Evolutionary conservation across 2,113 vertebrate species (phyloP).

Genomic region (Odontesthes bonariensis): DNA sequence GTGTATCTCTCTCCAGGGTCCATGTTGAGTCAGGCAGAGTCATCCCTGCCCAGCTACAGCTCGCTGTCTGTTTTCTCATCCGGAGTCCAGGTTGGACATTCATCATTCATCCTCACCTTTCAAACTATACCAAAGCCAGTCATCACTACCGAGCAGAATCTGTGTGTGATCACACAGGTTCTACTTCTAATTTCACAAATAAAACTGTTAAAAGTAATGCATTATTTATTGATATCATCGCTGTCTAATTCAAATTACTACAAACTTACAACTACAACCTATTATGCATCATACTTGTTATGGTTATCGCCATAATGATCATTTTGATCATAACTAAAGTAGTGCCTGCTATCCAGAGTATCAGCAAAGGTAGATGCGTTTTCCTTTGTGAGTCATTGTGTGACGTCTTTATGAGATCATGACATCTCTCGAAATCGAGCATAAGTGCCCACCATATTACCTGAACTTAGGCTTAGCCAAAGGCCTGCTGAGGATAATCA

Average conservation of each 20-base stretch:
- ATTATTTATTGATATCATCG: background rate
- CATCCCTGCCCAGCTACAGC: constrained; percentile 84
- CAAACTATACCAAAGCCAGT: constrained; percentile 37
- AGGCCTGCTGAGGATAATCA: background rate
- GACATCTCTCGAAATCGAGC: no score
- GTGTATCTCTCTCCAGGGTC: constrained; percentile 74
- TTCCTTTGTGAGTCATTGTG: background rate
- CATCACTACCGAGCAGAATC: constrained; percentile 4
- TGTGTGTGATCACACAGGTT: background rate
- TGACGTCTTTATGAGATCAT: background rate
- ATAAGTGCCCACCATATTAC: no score
- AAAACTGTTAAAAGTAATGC: background rate
- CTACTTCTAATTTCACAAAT: background rate
- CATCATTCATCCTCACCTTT: constrained; percentile 59
- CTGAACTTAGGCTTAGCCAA: background rate
- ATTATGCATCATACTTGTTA: background rate
- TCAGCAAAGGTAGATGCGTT: background rate
- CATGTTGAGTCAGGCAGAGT: constrained; percentile 86
- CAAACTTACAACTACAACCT: background rate
- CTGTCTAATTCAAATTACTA: background rate
- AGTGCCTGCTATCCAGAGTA: background rate
- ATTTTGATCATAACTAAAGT: background rate
- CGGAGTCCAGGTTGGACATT: constrained; percentile 83
- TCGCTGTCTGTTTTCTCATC: constrained; percentile 85
- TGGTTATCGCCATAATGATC: background rate